phyloP scores from a whole-genome alignment of 2,888 invertebrate genomes.

The Chloroclysta siterata region DNA sequence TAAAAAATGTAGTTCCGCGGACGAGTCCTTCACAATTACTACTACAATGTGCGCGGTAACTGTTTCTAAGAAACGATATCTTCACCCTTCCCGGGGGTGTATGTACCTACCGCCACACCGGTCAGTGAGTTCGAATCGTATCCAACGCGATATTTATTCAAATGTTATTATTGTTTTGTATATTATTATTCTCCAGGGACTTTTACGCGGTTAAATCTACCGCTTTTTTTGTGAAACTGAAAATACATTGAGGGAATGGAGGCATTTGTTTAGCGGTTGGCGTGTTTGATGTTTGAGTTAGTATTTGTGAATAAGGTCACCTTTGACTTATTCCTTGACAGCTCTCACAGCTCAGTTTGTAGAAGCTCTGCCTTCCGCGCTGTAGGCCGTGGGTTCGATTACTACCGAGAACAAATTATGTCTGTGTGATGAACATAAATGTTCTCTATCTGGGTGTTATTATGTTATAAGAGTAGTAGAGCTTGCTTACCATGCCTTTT shows the following conservation, averaged over 20 bases:
- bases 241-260: constrained; percentile 16
- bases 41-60: neutral
- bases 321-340: too few relatives aligned
- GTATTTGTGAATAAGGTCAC: neutral
- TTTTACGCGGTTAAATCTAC: constrained; percentile 9
- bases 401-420: too few relatives aligned
- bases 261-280: constrained; percentile 5
- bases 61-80: neutral
- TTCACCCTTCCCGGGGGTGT: constrained; percentile 18
- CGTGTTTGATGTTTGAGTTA: constrained; percentile 2
- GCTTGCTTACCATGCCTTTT: too few relatives aligned
- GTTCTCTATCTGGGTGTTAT: too few relatives aligned
- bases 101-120: constrained; percentile 3
- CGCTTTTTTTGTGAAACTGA: constrained; percentile 12
- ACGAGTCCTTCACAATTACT: too few relatives aligned
- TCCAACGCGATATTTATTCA: constrained; percentile 49
- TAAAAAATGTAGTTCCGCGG: too few relatives aligned
- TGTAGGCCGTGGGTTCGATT: too few relatives aligned
- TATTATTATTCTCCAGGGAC: constrained; percentile 33
- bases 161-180: constrained; percentile 52
- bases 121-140: constrained; percentile 25
- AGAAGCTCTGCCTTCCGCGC: too few relatives aligned
- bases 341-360: too few relatives aligned
- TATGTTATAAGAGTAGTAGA: too few relatives aligned
- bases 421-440: too few relatives aligned